phyloP scores from a whole-genome alignment of 2,888 invertebrate species.

The Sesamia inferens region DNA sequence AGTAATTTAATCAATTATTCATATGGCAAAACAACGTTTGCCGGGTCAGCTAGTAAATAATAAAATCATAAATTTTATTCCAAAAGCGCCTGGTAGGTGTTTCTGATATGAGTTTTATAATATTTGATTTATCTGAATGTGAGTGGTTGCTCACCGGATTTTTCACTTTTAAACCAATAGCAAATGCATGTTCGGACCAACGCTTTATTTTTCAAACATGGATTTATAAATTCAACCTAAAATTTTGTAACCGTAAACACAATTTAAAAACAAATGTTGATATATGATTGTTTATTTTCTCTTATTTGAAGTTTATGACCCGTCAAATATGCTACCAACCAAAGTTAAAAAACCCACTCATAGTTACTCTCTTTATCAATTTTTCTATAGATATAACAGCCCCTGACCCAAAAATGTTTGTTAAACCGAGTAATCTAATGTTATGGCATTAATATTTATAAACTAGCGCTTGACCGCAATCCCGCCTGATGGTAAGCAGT shows the following conservation, averaged over 20 bases:
- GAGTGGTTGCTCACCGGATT: background rate
- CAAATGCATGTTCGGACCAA: background rate
- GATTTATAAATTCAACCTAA: background rate
- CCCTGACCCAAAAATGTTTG: conserved; percentile 16
- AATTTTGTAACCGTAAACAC: background rate
- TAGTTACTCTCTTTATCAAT: conserved; percentile 15
- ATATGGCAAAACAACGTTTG: no score
- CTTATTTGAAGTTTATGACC: background rate
- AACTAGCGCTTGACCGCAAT: no score
- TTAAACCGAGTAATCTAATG: conserved; percentile 40
- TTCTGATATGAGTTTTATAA: background rate
- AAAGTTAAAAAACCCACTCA: background rate
- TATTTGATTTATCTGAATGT: conserved; percentile 19
- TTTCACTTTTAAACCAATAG: background rate
- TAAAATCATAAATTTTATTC: background rate
- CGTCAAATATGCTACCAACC: background rate
- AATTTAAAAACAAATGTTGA: background rate
- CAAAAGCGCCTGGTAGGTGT: background rate
- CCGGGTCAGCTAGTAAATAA: no score
- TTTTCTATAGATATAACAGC: conserved; percentile 24
- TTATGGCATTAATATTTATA: conserved; percentile 57
- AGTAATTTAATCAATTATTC: no score
- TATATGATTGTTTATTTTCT: background rate
- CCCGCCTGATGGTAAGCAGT: no score
- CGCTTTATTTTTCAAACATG: background rate